A percentile compares a stretch with the other conserved stretches of the same genome.
Conservation (phyloP, 2,888 invertebrate species). For the Melieria crassipennis region DNA sequence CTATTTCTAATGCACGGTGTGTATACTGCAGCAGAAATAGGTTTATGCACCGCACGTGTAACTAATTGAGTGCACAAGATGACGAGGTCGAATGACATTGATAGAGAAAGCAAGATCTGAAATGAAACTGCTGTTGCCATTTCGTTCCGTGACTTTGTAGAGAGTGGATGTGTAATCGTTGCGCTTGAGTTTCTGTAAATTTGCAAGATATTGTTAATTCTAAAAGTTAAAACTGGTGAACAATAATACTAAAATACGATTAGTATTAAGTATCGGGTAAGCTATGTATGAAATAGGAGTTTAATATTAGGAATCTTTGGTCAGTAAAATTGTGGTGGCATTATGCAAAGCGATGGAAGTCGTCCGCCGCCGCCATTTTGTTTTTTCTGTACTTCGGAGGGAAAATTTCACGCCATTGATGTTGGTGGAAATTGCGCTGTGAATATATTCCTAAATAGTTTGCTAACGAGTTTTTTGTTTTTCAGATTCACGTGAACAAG, state of each 20-base stretch:
- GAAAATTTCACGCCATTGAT: constrained; percentile 2
- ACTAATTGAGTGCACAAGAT: no score
- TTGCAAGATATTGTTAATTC: not conserved
- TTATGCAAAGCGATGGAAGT: constrained; percentile 29
- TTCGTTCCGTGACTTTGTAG: not conserved
- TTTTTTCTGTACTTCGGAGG: constrained; percentile 28
- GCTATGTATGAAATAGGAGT: not conserved
- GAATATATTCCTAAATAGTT: not conserved
- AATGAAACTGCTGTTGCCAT: constrained; percentile 4
- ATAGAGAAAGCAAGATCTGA: not conserved
- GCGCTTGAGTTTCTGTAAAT: not conserved
- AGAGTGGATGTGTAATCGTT: not conserved
- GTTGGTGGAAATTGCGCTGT: not conserved
- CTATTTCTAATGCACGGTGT: no score
- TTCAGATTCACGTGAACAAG: not conserved
- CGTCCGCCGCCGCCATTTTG: constrained; percentile 43
- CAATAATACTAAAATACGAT: not conserved
- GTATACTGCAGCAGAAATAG: no score
- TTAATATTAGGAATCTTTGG: no score
- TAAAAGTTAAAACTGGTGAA: not conserved
- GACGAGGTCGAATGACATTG: no score
- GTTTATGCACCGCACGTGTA: no score
- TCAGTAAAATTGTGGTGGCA: not conserved
- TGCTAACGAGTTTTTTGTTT: not conserved
- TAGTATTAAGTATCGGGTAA: constrained; percentile 5